These are phyloP conservation scores for Monopterus albus DNA, from an alignment of 2,113 vertebrate genomes.

Conservation along the genomic window DNA sequence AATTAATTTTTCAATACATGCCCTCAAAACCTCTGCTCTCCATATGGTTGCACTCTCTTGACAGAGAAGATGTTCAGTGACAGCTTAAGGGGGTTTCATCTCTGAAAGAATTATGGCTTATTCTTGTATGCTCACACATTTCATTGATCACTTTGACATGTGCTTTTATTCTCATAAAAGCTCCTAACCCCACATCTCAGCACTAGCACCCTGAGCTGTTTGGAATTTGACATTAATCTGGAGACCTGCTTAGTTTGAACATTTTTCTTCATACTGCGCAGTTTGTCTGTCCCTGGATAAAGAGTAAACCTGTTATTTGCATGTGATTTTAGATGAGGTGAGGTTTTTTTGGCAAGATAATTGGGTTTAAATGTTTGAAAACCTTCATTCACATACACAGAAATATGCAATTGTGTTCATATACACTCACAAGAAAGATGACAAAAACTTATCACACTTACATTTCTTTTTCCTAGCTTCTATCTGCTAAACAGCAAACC, in stretches of 20 bases:
- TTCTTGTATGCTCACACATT: constrained; percentile 43
- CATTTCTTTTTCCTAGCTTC: not conserved
- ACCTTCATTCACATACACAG: not conserved
- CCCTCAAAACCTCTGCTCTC: constrained; percentile 36
- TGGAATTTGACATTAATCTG: constrained; percentile 23
- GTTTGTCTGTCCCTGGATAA: not conserved
- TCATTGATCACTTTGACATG: constrained; percentile 62
- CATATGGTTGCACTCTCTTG: constrained; percentile 34
- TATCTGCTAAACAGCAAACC: not conserved
- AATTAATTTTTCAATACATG: constrained; percentile 53
- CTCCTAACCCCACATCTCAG: not conserved
- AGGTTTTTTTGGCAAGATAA: constrained; percentile 1
- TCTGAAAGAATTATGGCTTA: constrained; percentile 53
- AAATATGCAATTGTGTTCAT: too few species aligned
- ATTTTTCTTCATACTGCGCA: too few species aligned
- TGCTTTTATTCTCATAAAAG: constrained; percentile 11
- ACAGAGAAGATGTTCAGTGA: constrained; percentile 34
- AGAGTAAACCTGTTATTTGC: too few species aligned
- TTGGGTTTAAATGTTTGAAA: not conserved
- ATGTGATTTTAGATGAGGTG: too few species aligned
- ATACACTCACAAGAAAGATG: not conserved
- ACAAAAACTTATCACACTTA: not conserved
- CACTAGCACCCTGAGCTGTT: not conserved
- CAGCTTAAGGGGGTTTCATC: constrained; percentile 49
- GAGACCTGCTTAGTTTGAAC: constrained; percentile 23